Evolutionary conservation across 2,113 vertebrate genomes (phyloP).

Genomic region (Brachypodius melanocephalos): DNA sequence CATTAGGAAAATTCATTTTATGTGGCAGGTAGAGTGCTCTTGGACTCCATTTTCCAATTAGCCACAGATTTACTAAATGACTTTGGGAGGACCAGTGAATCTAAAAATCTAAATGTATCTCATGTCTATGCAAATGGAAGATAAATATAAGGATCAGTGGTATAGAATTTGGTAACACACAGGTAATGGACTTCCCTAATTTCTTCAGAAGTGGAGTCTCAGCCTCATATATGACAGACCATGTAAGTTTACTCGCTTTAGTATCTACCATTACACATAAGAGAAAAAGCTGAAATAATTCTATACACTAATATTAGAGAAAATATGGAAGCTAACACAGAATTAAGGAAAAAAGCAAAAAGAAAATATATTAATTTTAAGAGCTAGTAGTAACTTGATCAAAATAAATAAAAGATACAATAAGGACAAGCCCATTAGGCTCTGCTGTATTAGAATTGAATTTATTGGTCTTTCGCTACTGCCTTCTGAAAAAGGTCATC

Average conservation of each 20-base stretch:
- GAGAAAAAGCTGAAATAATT: background rate
- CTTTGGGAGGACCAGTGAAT: background rate
- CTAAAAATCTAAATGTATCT: background rate
- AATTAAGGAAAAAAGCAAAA: background rate
- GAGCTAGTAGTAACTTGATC: background rate
- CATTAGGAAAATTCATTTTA: background rate
- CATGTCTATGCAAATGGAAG: background rate
- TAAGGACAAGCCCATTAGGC: background rate
- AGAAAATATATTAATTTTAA: background rate
- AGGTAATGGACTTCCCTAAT: background rate
- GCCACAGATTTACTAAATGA: background rate
- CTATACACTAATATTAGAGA: background rate
- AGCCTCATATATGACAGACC: background rate
- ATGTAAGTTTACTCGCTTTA: background rate
- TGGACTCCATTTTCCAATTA: background rate
- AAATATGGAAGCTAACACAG: background rate
- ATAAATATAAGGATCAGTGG: background rate
- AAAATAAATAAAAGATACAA: background rate
- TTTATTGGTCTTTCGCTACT: background rate
- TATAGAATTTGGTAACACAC: background rate
- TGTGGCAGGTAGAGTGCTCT: accelerated
- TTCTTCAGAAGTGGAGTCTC: background rate
- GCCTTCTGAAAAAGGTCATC: background rate
- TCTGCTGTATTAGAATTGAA: background rate
- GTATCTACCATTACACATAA: background rate